A percentile compares a stretch with the other conserved stretches of the same genome.
These are phyloP conservation scores for Megathymus violae DNA, from an alignment of 1,140 invertebrate genomes.

Conservation along the genomic window DNA sequence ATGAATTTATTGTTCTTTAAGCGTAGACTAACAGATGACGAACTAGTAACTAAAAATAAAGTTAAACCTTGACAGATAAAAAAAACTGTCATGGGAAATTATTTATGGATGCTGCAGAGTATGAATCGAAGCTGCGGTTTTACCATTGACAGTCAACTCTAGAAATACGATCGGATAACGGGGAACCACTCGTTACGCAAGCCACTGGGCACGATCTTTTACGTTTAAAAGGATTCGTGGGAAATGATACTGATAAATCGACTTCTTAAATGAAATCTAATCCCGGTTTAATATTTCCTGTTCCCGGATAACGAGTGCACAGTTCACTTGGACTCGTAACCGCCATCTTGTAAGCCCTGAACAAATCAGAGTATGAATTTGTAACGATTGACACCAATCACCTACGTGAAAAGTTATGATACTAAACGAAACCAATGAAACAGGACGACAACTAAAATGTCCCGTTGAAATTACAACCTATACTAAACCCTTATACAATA, in stretches of 20 bases:
- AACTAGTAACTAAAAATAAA: not conserved
- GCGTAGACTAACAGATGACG: too few relatives aligned
- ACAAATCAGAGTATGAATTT: too few relatives aligned
- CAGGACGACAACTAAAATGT: too few relatives aligned
- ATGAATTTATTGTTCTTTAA: too few relatives aligned
- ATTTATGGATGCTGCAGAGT: not conserved
- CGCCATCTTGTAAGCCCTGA: too few relatives aligned
- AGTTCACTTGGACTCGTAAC: too few relatives aligned
- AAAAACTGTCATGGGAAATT: constrained; percentile 18
- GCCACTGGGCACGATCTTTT: not conserved
- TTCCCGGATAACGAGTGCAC: too few relatives aligned
- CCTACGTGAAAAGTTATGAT: too few relatives aligned
- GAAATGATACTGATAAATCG: constrained; percentile 3
- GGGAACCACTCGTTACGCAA: constrained; percentile 29
- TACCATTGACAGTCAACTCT: constrained; percentile 8
- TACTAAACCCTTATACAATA: too few relatives aligned
- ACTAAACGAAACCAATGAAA: too few relatives aligned
- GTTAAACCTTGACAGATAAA: not conserved
- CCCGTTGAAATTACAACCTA: too few relatives aligned
- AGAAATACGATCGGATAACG: constrained; percentile 25
- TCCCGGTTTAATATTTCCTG: not conserved
- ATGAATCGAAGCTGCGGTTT: constrained; percentile 15
- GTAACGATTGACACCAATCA: too few relatives aligned
- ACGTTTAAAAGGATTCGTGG: constrained; percentile 14
- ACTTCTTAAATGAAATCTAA: not conserved